Evolutionary conservation across 2,797 vertebrate genomes (phyloP), one percentile per base, ranked within the genome.

Genomic region (Cephalopachus bancanus): DNA sequence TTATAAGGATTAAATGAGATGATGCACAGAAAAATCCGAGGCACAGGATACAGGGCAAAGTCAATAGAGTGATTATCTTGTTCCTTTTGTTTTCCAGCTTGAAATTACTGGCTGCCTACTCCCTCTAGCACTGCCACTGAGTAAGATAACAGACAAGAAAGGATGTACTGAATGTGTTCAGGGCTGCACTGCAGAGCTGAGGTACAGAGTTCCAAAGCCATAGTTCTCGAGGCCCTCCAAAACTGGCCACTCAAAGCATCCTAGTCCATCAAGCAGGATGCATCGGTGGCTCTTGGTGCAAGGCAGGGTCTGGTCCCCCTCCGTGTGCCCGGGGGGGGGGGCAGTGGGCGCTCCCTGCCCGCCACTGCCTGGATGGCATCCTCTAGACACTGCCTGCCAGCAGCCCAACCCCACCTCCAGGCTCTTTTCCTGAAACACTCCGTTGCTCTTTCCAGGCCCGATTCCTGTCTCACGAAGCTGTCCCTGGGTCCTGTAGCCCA

Each of bases 291-390:
- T 37, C 24, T 16, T 20, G 6, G 17, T 20, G 10, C 3, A 53
- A 62, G 44, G 33, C 53, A 30, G 49, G 30, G 17, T 55, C 55
- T 26, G 14, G 60, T 1, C 5, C 44, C 51, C 33, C n/a, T 17
- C 33, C 8, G 0, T 10, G n/a, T 2, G 11, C 65, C 33, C 1
- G 5, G 4, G 20, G 6, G 5, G 4, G 20, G 15, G 3, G 7
- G 5, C 62, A 28, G 37, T 8, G 67, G n/a, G 16, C 2, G 0
- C 19, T 53, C 57, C 24, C 11, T 0, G 4, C 62, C 30, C 6
- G 33, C n/a, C 20, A 33, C 17, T 17, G 55, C 17, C 37, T 55
- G 62, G 30, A 37, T 10, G 19, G 53, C 26, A 30, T 10, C 69
- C 37, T 71, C 55, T 55, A 72, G 24, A 74, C 19, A 26, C 55